Evolutionary conservation across 2,797 vertebrate species (phyloP), one percentile per base, ranked within the genome.

Genomic region (Anguilla anguilla): DNA sequence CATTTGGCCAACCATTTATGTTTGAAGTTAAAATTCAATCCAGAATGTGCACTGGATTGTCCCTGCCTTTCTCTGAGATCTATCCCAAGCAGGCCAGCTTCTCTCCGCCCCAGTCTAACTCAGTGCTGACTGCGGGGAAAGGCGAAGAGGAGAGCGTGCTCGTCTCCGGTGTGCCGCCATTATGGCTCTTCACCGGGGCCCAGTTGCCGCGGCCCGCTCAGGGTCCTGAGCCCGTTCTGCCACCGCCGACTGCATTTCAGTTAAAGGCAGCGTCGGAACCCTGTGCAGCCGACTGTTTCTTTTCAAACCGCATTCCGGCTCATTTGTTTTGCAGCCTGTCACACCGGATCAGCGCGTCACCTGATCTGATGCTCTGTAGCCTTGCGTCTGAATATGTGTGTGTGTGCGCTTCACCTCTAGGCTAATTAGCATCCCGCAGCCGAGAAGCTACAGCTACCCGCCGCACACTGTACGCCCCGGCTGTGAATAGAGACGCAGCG

Each of bases 401-500:
- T 79, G 74, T 19, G 15, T 25, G 17, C 22, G 39, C 17, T 79
- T 79, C 74, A 77, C 72, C 43, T 15, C 39, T 55, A 61, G 28
- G 15, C 35, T 61, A 61, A 55, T 85, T 59, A 61, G 19, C 53
- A 51, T 35, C n/a, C n/a, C 61, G 83, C 83, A 28, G 59, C 51
- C 28, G 2, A 11, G 31, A 28, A 7, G 17, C 13, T 17, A 35
- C 31, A 17, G 13, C 6, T 85, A 55, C 61, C 57, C 55, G 10
- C 13, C 39, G 17, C 53, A 79, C 46, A 39, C 74, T 79, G 53
- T 59, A 57, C 39, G 31, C n/a, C 19, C 19, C 28, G 39, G 39
- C 28, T 61, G 22, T 55, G 31, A 64, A 85, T 85, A 39, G 31
- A 61, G 25, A 53, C 57, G 53, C 83, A 85, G 61, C 83, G 61